Evolutionary conservation across 2,888 invertebrate species (phyloP).

Genomic region (Nomada hirtipes): DNA sequence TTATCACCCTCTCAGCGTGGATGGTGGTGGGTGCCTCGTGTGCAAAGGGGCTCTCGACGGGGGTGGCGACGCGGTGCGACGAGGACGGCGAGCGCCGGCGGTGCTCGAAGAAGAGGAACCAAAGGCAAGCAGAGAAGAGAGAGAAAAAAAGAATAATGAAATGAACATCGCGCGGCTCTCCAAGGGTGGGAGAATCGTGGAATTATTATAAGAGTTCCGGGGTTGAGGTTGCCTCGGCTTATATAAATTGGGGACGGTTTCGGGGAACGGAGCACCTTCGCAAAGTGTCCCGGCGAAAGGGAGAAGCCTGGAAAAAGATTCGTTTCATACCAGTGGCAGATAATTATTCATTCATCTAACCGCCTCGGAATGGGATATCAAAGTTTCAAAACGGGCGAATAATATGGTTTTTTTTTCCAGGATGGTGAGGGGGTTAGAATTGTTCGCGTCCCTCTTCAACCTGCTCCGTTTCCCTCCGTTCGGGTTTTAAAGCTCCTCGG

Average conservation of each 20-base stretch:
- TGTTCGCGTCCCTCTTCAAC: neutral
- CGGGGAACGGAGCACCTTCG: conserved; percentile 10
- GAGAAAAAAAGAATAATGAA: conserved; percentile 81
- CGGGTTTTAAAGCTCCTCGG: neutral
- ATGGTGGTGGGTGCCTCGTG: conserved; percentile 50
- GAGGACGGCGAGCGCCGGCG: conserved; percentile 50
- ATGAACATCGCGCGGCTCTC: conserved; percentile 80
- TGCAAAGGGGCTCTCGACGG: conserved; percentile 16
- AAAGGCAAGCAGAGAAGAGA: conserved; percentile 42
- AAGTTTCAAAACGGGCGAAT: conserved; percentile 56
- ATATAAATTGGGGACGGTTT: conserved; percentile 63
- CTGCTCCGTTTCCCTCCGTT: too few relatives aligned
- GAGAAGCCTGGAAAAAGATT: conserved; percentile 50
- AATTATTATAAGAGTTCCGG: conserved; percentile 82
- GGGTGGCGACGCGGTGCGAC: conserved; percentile 35
- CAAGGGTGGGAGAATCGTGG: conserved; percentile 78
- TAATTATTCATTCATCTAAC: conserved; percentile 69
- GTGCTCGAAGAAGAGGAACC: conserved; percentile 44
- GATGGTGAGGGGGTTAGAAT: conserved; percentile 12
- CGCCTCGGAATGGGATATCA: conserved; percentile 56
- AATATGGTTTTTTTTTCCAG: conserved; percentile 36
- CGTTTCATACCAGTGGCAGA: conserved; percentile 58
- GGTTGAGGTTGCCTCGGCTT: conserved; percentile 59
- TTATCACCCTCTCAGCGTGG: conserved; percentile 82
- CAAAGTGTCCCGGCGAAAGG: conserved; percentile 25